Percentiles rank a stretch among this genome's conserved stretches.
phyloP scores from a whole-genome alignment of 2,797 vertebrate species.

The Aselliscus stoliczkanus region DNA sequence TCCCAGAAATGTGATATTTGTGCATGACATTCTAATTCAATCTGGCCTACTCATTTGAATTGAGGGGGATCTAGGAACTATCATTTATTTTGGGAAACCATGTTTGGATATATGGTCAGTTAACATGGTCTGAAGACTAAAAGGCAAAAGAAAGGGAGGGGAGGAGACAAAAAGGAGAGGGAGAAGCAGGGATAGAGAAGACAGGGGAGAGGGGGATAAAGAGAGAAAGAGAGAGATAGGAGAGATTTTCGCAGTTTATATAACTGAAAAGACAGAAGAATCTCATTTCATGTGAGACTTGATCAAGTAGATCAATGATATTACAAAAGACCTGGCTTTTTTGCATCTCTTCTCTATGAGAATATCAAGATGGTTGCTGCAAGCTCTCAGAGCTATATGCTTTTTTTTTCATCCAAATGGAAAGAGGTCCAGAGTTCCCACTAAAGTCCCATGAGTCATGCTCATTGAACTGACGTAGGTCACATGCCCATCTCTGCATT shows the following conservation, averaged over 20 bases:
- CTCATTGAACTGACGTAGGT: background rate
- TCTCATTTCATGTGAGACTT: background rate
- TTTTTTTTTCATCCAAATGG: background rate
- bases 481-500: background rate
- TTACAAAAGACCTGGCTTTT: background rate
- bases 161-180: background rate
- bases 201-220: background rate
- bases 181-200: background rate
- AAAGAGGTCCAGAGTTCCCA: background rate
- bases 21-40: background rate
- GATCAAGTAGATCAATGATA: background rate
- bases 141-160: background rate
- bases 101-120: background rate
- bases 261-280: background rate
- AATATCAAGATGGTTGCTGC: background rate
- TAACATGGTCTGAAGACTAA: background rate
- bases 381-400: background rate
- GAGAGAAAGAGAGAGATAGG: background rate
- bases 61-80: background rate
- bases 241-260: background rate
- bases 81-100: background rate
- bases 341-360: background rate
- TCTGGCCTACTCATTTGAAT: background rate
- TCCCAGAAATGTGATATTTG: background rate
- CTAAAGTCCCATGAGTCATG: background rate